Base-by-base conservation (phyloP, 2,888 invertebrate species). In the Phytoseiulus persimilis region DNA sequence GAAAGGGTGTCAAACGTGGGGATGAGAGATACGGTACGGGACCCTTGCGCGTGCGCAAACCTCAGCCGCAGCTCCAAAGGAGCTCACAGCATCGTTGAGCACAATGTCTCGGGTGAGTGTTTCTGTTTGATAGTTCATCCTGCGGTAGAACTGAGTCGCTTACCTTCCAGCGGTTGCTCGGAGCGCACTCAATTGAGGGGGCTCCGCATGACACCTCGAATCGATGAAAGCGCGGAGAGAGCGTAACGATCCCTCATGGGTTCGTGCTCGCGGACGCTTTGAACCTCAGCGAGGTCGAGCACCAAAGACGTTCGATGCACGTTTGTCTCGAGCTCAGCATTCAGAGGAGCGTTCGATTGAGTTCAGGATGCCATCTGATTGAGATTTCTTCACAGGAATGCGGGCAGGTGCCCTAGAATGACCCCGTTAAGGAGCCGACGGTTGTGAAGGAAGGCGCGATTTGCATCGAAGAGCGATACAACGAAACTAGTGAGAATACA, bases 41-140 rank as follows among this genome's bases (percentile, higher is more conserved):
- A 65, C 65, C 65, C 65, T 18, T 28, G 65, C 65, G 65, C 65
- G 65, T 65, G 65, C 65, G 65, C 65, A 23, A 65, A 65, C 65
- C 65, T 65, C 65, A 65, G 65, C 65, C 65, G 65, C 65, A 65
- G 65, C 65, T 65, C 65, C 18, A 28, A 65, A 65, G 65, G 65
- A 65, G 65, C 65, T 65, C 65, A 65, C 65, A 45, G 87, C 87
- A 87, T 87, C 87, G 39, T 87, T 87, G 87, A 87, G 32, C 87
- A 87, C 32, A 45, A 87, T 87, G 87, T 39, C 45, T 87, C 87
- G 87, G 87, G 87, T 87, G 45, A 32, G 87, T 87, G 32, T 33
- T 28, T 33, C 45, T 33, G 31, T 31, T 39, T 39, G 39, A 28
- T 65, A 11, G 65, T 65, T 65, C 39, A 39, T 39, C 9, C 39